Base-by-base conservation (phyloP, 2,888 invertebrate genomes). In the Drepana falcataria region DNA sequence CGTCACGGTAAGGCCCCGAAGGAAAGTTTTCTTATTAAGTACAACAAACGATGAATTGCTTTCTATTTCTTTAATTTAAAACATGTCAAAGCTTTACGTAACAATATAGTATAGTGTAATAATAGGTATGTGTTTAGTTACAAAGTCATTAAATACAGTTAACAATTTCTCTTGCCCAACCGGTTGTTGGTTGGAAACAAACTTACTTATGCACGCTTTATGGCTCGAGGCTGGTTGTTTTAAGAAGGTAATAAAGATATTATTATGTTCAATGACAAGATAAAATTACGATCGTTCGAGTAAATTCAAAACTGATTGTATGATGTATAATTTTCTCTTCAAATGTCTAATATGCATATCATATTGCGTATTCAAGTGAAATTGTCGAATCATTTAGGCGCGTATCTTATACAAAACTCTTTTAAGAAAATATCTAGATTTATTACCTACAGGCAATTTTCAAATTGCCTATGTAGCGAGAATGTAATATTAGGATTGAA, bases 91-190 rank as follows among this genome's bases (percentile, higher is more conserved):
- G 9, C 6, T 9, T 44, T 3, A 44, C 44, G 44, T 44, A 44
- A 44, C 44, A 44, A 6, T 37, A 44, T 9, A 44, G 9, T 44
- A 44, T 9, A 44, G 44, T 44, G 44, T 44, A 44, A 44, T 83
- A 77, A 81, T 79, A 21, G 21, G 21, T 21, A 62, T 76, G 76
- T 83, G 78, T 83, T 83, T 81, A 81, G 83, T 82, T 81, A 83
- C 80, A 71, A 81, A 83, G 77, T 85, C 79, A 84, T 87, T 85
- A 86, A 80, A 82, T 83, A 86, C 86, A 83, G 87, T 85, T 87
- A 87, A 84, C 82, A 85, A 84, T 87, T 87, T 87, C 87, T 88
- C 84, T 71, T 70, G 68, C 61, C 60, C 51, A 77, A 87, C 88
- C 83, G 87, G 87, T 88, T 87, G 71, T 75, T 34, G 77, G 78